A percentile compares a stretch with the other conserved stretches of the same genome.
These are phyloP conservation scores for Leptobrachium leishanense DNA, from an alignment of 2,113 vertebrate genomes.

Conservation along the genomic window DNA sequence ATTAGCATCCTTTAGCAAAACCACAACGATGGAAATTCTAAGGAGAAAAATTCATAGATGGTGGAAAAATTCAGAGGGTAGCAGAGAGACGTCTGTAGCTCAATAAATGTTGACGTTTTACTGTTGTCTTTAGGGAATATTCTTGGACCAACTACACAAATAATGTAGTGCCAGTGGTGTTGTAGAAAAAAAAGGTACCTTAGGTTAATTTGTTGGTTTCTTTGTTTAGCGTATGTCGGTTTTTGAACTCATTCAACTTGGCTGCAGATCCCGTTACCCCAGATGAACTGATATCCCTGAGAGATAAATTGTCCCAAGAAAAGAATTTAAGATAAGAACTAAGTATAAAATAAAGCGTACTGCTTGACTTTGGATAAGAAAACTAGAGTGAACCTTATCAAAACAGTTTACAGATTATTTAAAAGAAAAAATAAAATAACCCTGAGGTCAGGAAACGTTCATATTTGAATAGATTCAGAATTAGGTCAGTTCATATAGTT, in stretches of 20 bases:
- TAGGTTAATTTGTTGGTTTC: not conserved
- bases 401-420: not conserved
- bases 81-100: not conserved
- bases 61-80: not conserved
- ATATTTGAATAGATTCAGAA: too few relatives aligned
- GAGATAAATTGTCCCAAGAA: slow-evolving; percentile 7
- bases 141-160: not conserved
- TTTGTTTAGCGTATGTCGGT: not conserved
- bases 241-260: not conserved
- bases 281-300: slow-evolving; percentile 6
- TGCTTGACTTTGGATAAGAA: not conserved
- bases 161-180: not conserved
- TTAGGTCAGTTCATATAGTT: too few relatives aligned
- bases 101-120: not conserved
- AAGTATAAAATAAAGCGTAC: slow-evolving; percentile 3
- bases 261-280: slow-evolving; percentile 3
- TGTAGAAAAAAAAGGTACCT: not conserved
- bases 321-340: slow-evolving; percentile 1
- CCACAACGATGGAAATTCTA: not conserved
- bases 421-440: too few relatives aligned
- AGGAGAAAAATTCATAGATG: not conserved
- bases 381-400: not conserved
- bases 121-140: not conserved
- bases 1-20: not conserved
- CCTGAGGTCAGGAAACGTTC: too few relatives aligned